Percentiles rank a stretch among this genome's conserved stretches.
Conservation (phyloP, 2,113 vertebrate species). For the Corythoichthys intestinalis region DNA sequence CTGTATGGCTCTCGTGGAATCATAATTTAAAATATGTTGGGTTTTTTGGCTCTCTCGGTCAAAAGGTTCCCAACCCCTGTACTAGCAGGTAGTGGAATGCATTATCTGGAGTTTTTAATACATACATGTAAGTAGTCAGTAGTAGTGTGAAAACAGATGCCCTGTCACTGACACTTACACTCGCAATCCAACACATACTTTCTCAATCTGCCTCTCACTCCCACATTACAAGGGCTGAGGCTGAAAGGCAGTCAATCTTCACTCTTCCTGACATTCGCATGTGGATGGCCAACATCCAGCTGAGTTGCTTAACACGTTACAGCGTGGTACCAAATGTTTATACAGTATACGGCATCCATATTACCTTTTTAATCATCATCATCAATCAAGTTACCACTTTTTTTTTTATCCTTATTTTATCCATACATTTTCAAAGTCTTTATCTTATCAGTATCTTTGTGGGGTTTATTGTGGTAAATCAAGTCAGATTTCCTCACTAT, state of each 20-base stretch:
- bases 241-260: slow-evolving; percentile 62
- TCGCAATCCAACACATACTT: slow-evolving; percentile 49
- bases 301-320: slow-evolving; percentile 52
- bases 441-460: neutral
- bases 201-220: slow-evolving; percentile 55
- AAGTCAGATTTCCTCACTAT: too few relatives aligned
- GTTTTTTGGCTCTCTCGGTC: too few relatives aligned
- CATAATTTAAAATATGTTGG: too few relatives aligned
- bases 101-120: slow-evolving; percentile 13
- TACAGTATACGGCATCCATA: neutral
- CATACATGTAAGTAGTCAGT: slow-evolving; percentile 10
- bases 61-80: neutral
- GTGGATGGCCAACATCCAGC: slow-evolving; percentile 56
- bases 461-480: too few relatives aligned
- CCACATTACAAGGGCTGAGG: slow-evolving; percentile 35
- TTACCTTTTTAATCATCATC: neutral
- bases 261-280: slow-evolving; percentile 53
- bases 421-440: neutral
- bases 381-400: neutral
- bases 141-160: slow-evolving; percentile 24
- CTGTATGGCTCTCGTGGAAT: too few relatives aligned
- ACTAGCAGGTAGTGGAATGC: slow-evolving; percentile 18
- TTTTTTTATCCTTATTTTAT: neutral
- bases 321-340: slow-evolving; percentile 17
- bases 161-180: slow-evolving; percentile 24